phyloP scores from a whole-genome alignment of 2,113 vertebrate genomes.

The Phalacrocorax pelagicus region DNA sequence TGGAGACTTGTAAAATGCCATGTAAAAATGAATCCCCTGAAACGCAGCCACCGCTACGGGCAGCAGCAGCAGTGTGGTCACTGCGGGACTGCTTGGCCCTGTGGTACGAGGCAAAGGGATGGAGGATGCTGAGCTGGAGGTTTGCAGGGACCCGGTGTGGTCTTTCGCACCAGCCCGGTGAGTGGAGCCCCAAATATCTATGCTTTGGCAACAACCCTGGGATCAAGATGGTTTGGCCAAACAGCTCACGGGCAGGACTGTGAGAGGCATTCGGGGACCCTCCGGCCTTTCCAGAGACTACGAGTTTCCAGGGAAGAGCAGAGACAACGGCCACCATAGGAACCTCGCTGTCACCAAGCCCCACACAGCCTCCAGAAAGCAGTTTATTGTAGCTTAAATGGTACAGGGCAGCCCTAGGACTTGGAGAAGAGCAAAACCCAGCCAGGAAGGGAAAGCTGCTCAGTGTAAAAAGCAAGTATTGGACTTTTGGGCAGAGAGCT shows the following conservation, averaged over 20 bases:
- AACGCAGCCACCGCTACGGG: fast-evolving
- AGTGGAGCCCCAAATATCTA: not conserved
- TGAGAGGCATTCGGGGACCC: fast-evolving
- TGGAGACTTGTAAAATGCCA: not conserved
- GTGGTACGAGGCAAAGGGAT: fast-evolving
- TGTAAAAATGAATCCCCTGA: not conserved
- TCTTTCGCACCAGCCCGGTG: not conserved
- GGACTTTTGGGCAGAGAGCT: not conserved
- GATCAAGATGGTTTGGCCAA: not conserved
- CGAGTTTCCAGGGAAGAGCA: not conserved
- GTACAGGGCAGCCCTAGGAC: not conserved
- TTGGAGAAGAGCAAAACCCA: not conserved
- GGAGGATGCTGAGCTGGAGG: not conserved
- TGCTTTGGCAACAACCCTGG: not conserved
- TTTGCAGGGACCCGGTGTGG: too few relatives aligned
- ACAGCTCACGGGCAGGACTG: not conserved
- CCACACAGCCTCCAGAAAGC: not conserved
- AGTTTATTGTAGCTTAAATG: not conserved
- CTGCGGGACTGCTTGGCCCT: not conserved
- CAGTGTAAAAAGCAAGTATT: not conserved
- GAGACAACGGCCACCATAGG: fast-evolving
- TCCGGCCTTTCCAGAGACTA: not conserved
- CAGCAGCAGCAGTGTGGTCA: not conserved
- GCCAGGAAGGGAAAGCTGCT: not conserved
- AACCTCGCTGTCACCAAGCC: not conserved